Conservation (phyloP, 2,113 vertebrate species). For the Ophiodon elongatus region DNA sequence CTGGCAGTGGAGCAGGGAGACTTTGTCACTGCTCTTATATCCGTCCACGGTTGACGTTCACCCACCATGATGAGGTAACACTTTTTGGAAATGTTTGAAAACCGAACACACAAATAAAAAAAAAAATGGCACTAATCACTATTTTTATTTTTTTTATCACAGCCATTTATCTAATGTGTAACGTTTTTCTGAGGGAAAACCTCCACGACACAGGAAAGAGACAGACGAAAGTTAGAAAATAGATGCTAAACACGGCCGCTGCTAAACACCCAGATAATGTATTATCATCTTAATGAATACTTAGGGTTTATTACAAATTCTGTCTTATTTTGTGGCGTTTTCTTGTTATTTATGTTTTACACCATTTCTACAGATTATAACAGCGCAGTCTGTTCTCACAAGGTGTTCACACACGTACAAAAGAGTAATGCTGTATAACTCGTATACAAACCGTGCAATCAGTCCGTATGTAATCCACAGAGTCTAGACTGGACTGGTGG, state of each 20-base stretch:
- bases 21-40: background rate
- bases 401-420: no score
- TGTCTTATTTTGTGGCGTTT: background rate
- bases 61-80: background rate
- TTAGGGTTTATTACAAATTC: background rate
- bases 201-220: no score
- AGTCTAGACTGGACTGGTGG: no score
- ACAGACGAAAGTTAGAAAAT: no score
- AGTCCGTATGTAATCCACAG: no score
- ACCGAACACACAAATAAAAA: background rate
- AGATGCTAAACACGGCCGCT: no score
- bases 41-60: background rate
- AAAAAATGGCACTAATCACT: background rate
- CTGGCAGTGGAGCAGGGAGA: constrained; percentile 5
- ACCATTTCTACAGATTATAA: background rate
- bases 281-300: background rate
- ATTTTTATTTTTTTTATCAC: background rate
- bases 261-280: background rate
- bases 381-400: no score
- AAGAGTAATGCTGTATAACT: background rate
- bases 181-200: background rate
- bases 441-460: no score
- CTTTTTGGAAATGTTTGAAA: background rate
- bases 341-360: background rate
- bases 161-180: background rate